Base-by-base conservation (phyloP, 2,888 invertebrate species). In the Eurytoma californica region DNA sequence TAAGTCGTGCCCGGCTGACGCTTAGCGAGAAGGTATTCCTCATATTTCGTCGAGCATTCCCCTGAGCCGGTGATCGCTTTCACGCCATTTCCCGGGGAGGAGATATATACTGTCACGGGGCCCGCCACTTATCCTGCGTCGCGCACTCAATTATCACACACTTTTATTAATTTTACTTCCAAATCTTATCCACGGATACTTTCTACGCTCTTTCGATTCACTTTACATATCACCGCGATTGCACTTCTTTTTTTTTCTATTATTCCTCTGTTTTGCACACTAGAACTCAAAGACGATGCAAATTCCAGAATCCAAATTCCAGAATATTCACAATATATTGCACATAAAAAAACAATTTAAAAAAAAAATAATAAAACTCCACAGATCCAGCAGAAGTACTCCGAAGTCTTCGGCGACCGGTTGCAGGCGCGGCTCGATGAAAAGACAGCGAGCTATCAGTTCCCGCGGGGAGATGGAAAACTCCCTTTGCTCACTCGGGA, bases 31-130 rank as follows among this genome's bases (percentile, higher is more conserved):
- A 84, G 84, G 84, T 87, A 88, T 84, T 88, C 89, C 88, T 88
- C 90, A 90, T 90, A 89, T 89, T 90, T 89, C 84, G 82, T 83
- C 83, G 81, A 80, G 80, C 80, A 80, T 79, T 66, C 39, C 72
- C 53, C 63, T n/a, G 55, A 66, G 53, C 63, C 70, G 39, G 20
- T 70, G 47, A 28, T 16, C 60, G 68, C 51, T 61, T 61, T 75
- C 80, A 77, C 78, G 82, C 80, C 80, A 78, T 83, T 72, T 79
- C 47, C 75, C 80, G 72, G 39, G 51, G 39, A 49, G 63, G 9
- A 3, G 28, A 68, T 39, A 24, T 24, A 47, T 28, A 14, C 5
- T n/a, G n/a, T n/a, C 53, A 61, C 58, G 57, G 28, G 24, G 24
- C 24, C 60, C 20, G 30, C 18, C 68, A 28, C n/a, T 16, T 53